Conservation (phyloP, 2,797 vertebrate genomes). For the Acestrorhynchus altus region DNA sequence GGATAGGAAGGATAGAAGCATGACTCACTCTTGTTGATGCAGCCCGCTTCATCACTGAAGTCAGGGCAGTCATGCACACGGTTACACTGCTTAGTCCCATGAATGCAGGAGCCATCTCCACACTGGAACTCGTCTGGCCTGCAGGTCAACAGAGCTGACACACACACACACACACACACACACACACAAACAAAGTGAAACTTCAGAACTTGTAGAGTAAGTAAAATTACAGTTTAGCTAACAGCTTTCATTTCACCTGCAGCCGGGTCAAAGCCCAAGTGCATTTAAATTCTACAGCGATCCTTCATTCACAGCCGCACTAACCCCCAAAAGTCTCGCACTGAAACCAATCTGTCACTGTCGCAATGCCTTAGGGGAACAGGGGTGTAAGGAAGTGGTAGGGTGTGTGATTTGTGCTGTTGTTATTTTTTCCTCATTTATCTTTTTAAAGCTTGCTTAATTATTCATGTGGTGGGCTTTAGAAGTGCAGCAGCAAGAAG, state of each 20-base stretch:
- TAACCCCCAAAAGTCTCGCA: slow-evolving; percentile 6
- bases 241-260: neutral
- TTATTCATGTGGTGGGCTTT: slow-evolving; percentile 74
- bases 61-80: slow-evolving; percentile 90
- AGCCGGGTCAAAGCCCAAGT: slow-evolving; percentile 12
- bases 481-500: slow-evolving; percentile 53
- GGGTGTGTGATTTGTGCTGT: slow-evolving; percentile 29
- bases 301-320: slow-evolving; percentile 3
- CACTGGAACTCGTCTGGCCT: slow-evolving; percentile 94
- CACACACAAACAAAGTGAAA: slow-evolving; percentile 22
- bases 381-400: neutral
- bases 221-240: slow-evolving; percentile 7
- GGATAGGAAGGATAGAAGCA: too few relatives aligned
- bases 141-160: slow-evolving; percentile 87
- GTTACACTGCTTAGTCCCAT: slow-evolving; percentile 91
- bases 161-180: slow-evolving; percentile 35
- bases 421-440: slow-evolving; percentile 75
- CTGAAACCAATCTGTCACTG: neutral
- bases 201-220: neutral
- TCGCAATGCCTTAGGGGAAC: neutral
- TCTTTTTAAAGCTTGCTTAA: slow-evolving; percentile 76
- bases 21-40: slow-evolving; percentile 76
- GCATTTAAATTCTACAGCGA: slow-evolving; percentile 15
- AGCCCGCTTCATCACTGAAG: slow-evolving; percentile 92
- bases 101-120: slow-evolving; percentile 91